Evolutionary conservation across 2,888 invertebrate genomes (phyloP).

Genomic region (Rotaria magnacalcarata): DNA sequence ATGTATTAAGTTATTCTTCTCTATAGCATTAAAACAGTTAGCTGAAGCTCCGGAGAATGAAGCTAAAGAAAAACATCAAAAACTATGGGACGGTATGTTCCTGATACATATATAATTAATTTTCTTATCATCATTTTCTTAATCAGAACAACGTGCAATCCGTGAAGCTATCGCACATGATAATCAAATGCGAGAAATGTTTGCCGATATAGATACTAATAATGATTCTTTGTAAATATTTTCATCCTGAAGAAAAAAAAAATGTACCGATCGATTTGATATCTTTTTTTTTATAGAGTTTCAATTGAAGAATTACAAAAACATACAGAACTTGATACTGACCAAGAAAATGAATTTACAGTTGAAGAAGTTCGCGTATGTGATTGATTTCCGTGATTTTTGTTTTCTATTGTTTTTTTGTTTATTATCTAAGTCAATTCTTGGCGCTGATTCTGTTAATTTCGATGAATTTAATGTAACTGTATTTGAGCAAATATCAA

Average conservation of each 20-base stretch:
- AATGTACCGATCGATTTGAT: neutral
- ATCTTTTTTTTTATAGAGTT: constrained; percentile 62
- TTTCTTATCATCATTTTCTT: neutral
- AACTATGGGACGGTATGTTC: constrained; percentile 58
- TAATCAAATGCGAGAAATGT: constrained; percentile 62
- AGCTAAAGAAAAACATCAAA: constrained; percentile 64
- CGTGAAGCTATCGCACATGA: constrained; percentile 53
- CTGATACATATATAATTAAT: neutral
- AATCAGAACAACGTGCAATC: constrained; percentile 52
- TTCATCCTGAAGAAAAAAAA: constrained; percentile 7
- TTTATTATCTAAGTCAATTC: constrained; percentile 52
- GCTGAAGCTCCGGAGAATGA: constrained; percentile 70
- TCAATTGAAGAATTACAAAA: constrained; percentile 63
- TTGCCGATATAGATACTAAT: constrained; percentile 75
- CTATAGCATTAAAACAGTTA: constrained; percentile 61
- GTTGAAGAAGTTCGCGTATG: constrained; percentile 73
- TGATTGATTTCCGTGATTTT: neutral
- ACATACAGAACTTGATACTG: constrained; percentile 74
- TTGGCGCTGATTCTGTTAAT: constrained; percentile 53
- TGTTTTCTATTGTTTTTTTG: neutral
- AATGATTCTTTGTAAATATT: constrained; percentile 64
- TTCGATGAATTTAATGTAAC: constrained; percentile 37
- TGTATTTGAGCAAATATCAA: constrained; percentile 43
- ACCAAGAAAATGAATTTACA: constrained; percentile 79
- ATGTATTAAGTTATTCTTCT: neutral